These are phyloP conservation scores for Willowsia nigromaculata DNA, from an alignment of 2,888 invertebrate species.

Conservation along the genomic window DNA sequence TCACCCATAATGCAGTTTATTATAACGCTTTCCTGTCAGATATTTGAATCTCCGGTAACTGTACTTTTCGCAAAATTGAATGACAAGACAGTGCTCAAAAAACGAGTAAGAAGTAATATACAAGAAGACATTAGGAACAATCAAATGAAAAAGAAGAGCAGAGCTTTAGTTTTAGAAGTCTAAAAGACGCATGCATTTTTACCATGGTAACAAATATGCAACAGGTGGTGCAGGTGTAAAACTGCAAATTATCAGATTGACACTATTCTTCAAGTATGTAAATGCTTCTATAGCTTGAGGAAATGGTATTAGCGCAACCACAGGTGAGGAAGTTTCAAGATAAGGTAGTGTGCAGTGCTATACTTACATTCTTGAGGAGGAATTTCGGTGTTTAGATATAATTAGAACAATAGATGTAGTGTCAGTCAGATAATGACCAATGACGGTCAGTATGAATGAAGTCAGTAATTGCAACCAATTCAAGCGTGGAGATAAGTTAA, in stretches of 20 bases:
- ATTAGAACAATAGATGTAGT: constrained; percentile 18
- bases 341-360: not conserved
- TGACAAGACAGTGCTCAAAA: constrained; percentile 16
- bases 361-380: not conserved
- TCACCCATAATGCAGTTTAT: constrained; percentile 24
- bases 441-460: constrained; percentile 1
- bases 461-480: constrained; percentile 24
- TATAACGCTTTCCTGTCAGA: constrained; percentile 30
- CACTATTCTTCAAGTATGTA: not conserved
- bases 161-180: not conserved
- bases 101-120: not conserved
- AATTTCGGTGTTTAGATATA: constrained; percentile 12
- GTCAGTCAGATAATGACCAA: not conserved
- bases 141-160: not conserved
- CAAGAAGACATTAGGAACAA: not conserved
- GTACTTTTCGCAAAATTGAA: constrained; percentile 51
- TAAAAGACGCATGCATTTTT: not conserved
- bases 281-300: not conserved
- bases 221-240: constrained; percentile 26
- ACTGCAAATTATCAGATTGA: constrained; percentile 31
- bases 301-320: not conserved
- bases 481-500: not conserved
- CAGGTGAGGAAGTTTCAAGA: constrained; percentile 6
- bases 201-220: not conserved
- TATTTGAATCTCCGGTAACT: constrained; percentile 47